These are phyloP conservation scores for Troides helena DNA, from an alignment of 2,888 invertebrate species.

Conservation along the genomic window DNA sequence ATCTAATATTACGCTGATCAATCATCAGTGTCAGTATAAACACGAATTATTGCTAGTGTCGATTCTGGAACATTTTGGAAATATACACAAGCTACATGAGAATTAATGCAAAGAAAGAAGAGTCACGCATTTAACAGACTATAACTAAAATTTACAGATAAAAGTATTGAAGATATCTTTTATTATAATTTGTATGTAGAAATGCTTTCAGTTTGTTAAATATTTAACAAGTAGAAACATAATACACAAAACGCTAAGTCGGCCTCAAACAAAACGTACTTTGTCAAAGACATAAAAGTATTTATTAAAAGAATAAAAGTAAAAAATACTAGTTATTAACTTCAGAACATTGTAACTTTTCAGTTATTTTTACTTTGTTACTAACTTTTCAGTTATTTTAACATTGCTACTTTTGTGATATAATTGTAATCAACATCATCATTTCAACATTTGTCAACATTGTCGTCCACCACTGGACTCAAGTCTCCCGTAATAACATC, in stretches of 20 bases:
- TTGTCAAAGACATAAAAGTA: neutral
- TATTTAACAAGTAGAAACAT: neutral
- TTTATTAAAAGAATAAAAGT: slow-evolving; percentile 1
- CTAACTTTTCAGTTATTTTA: no score
- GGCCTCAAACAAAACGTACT: neutral
- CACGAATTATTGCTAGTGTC: slow-evolving; percentile 20
- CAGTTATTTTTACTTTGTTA: no score
- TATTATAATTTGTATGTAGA: neutral
- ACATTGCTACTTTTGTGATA: neutral
- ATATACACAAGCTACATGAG: slow-evolving; percentile 7
- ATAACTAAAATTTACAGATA: neutral
- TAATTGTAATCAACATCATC: neutral
- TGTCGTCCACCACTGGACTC: no score
- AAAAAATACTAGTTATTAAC: neutral
- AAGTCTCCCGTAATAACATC: no score
- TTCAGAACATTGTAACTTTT: neutral
- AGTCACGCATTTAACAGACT: neutral
- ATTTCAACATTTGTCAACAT: neutral
- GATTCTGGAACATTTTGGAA: slow-evolving; percentile 14
- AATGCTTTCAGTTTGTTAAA: neutral
- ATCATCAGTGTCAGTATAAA: slow-evolving; percentile 12
- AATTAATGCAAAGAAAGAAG: neutral
- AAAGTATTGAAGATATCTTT: neutral
- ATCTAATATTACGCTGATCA: slow-evolving; percentile 33
- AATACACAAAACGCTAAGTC: neutral